Evolutionary conservation across 2,113 vertebrate species (phyloP).

Genomic region (Emydocephalus ijimae): DNA sequence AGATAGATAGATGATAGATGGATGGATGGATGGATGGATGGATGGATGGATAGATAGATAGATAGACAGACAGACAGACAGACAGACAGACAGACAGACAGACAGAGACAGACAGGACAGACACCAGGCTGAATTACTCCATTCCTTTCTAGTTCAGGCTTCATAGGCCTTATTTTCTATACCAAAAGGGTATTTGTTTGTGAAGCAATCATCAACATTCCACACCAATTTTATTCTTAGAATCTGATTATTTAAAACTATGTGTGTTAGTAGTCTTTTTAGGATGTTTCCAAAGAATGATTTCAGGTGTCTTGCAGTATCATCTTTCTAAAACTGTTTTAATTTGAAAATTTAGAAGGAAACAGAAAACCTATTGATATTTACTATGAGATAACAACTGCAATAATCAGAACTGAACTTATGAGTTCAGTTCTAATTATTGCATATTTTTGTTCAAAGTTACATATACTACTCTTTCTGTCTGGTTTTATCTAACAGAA

Average conservation of each 20-base stretch:
- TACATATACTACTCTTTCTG: background rate
- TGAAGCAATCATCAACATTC: background rate
- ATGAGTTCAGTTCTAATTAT: background rate
- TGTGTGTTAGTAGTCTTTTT: background rate
- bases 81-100: background rate
- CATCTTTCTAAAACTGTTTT: background rate
- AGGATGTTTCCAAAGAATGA: background rate
- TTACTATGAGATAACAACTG: background rate
- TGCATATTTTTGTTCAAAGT: background rate
- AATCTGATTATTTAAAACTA: background rate
- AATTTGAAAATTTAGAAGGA: background rate
- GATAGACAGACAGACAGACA: no score
- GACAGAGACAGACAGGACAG: no score
- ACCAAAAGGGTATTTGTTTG: background rate
- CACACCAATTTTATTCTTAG: background rate
- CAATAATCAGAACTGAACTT: no score
- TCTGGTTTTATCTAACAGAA: background rate
- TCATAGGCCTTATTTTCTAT: background rate
- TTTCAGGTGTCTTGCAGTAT: background rate
- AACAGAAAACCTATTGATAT: background rate
- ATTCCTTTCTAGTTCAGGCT: background rate
- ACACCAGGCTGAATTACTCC: background rate
- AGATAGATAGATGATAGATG: no score
- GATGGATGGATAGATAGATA: no score
- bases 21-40: no score